Base-by-base conservation (phyloP, 2,113 vertebrate genomes). In the Zosterops hypoxanthus region DNA sequence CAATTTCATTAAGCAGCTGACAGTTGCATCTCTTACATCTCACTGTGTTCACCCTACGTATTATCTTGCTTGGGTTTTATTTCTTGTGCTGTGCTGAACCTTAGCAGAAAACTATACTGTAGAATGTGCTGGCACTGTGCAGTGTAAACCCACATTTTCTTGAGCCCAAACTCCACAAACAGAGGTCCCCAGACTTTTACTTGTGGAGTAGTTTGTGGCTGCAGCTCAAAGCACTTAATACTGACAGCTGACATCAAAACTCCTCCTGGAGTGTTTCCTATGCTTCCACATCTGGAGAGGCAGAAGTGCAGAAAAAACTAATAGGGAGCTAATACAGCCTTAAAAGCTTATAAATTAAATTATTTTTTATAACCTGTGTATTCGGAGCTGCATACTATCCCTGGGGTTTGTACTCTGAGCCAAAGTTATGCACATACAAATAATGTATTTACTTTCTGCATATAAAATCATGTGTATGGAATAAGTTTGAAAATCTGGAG, bases 401-500 rank as follows among this genome's bases (percentile, higher is more conserved):
- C 6, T 70, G 56, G 28, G 24, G 24, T 92, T 84, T 83, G 8
- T 78, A 60, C 34, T 66, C 29, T 36, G 57, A 87, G 44, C 6
- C 14, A 34, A 80, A 94, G 34, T 86, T 93, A 81, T 78, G 49
- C 52, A 86, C 68, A 90, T 77, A 69, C 28, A 91, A 95, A 91
- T 81, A 78, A 71, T n/a, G 36, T 68, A 79, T 88, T 93, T 92
- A 47, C 12, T 52, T 94, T 86, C 61, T 89, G 64, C 39, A 64
- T 75, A 64, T 52, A 75, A 92, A 94, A 81, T 12, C 1, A 0
- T 80, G 31, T 22, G 3, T 34, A 63, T 47, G 26, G 33, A 55
- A 66, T 33, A 70, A 53, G 12, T 92, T 53, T 71, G n/a, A 64
- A 76, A 84, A 71, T 56, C 41, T 82, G 44, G 20, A 70, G 26